A percentile compares a stretch with the other conserved stretches of the same genome.
Conservation (phyloP, 2,113 vertebrate species). For the Tricholaema leucomelas region DNA sequence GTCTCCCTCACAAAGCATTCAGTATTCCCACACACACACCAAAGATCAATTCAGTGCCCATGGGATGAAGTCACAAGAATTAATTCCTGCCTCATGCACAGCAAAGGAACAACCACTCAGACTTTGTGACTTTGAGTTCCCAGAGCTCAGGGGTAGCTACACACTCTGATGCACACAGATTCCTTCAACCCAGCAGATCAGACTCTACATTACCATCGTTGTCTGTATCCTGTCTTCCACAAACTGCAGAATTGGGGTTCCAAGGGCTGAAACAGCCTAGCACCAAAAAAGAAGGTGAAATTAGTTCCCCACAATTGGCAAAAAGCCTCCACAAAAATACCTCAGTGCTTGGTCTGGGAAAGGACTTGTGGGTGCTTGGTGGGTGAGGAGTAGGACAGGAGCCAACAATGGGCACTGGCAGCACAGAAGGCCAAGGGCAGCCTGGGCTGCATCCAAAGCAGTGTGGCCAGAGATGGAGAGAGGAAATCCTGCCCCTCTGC, state of each 20-base stretch:
- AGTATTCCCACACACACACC: background rate
- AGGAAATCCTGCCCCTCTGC: too few species aligned
- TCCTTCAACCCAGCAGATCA: background rate
- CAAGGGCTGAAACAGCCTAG: conserved; percentile 62
- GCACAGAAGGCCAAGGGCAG: too few species aligned
- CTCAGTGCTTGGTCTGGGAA: background rate
- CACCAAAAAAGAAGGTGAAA: background rate
- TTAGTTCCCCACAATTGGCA: background rate
- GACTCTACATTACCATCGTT: conserved; percentile 79
- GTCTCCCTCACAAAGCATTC: background rate
- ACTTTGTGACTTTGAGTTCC: background rate
- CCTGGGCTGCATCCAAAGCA: too few species aligned
- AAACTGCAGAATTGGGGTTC: conserved; percentile 76
- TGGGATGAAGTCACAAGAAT: background rate
- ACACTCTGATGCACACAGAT: background rate
- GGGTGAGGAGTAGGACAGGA: too few species aligned
- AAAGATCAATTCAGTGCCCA: background rate
- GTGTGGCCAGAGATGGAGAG: too few species aligned
- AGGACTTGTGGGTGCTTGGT: too few species aligned
- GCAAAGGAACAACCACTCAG: background rate
- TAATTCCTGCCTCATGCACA: background rate
- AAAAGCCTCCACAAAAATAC: background rate
- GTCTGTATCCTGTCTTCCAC: conserved; percentile 80
- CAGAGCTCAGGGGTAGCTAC: background rate
- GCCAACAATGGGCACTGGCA: too few species aligned